Evolutionary conservation across 2,113 vertebrate species (phyloP), one percentile per base, ranked within the genome.

Genomic region (Ophthalmolycus amberensis): DNA sequence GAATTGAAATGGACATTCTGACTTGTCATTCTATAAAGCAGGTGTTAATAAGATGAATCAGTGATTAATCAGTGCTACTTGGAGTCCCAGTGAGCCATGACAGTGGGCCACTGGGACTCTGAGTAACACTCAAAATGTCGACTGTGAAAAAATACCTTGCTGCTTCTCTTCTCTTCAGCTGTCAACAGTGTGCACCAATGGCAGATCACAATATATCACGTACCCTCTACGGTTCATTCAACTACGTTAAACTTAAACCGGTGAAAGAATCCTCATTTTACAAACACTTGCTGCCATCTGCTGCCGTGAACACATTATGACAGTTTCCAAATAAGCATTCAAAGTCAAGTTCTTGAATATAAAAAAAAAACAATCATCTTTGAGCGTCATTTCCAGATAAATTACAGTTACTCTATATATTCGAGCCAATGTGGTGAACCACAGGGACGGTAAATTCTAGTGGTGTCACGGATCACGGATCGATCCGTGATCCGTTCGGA

Each of bases 241-340:
- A 6, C 27, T 11, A 8, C 27, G 29, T 14, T 20, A 1, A 56
- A 71, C 3, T 71, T 11, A 6, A 37, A 34, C 40, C 5, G 14
- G 16, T 27, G 46, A 46, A 14, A 15, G 8, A 68, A 18, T 12
- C 34, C n/a, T 63, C 12, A 5, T 70, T 37, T 59, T 29, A 59
- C 20, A 59, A 59, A 59, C 20, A 59, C 3, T 0, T 65, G 34
- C 79, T 66, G 50, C 70, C 75, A 60, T 71, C 71, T 83, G 71
- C 80, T 83, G 84, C 65, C 44, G 3, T 25, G 11, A 75, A 42
- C 32, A 6, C 29, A 50, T 42, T 4, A 70, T 10, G 29, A 50
- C 56, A 72, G 18, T 2, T 65, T 44, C 34, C 8, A 2, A 40
- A 4, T 10, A 0, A 1, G n/a, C 14, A 11, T 25, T 66, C 5